Base-by-base conservation (phyloP, 2,797 vertebrate species). In the Acipenser oxyrinchus region DNA sequence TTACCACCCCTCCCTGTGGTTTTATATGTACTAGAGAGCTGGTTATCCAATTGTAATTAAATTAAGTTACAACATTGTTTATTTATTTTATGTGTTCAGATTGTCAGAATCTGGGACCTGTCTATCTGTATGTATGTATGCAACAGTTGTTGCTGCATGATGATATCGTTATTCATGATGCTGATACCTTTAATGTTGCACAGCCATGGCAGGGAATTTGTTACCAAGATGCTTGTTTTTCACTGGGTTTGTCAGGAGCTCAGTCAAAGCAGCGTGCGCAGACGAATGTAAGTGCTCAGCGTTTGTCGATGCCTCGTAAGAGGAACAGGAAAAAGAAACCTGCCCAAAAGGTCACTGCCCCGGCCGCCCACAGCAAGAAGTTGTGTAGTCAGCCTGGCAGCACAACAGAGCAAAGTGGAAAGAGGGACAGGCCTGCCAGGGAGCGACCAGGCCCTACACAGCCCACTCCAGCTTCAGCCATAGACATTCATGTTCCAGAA, bases 301-400 rank as follows among this genome's bases (percentile, higher is more conserved):
- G 88, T 75, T 83, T 89, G 52, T 81, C 88, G 1, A 70, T 88
- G 68, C 82, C 91, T 63, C 88, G 89, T 66, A 92, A 86, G 75
- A 90, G 92, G 79, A 90, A 91, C 71, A 89, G 89, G 78, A 99
- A 94, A 86, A 94, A 89, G 84, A 96, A 93, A 85, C 77, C 88
- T 0, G 75, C 89, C 71, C 90, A 90, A 76, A 95, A 90, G 86
- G 78, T 82, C 69, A 68, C 84, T 51, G 86, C 90, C 49, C 70
- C 86, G 55, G 68, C 80, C 71, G 71, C 82, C 18, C 59, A 85
- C 60, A 83, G 73, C 71, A 88, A 86, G 75, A 86, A 87, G 70
- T 68, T 68, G 58, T 79, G 6, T 8, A 64, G 23, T 64, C 64
- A 15, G 65, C 74, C 4, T 23, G 8, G 60, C 59, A n/a, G 51